Base-by-base conservation (phyloP, 1,140 invertebrate genomes). In the Drosophila arizonae region DNA sequence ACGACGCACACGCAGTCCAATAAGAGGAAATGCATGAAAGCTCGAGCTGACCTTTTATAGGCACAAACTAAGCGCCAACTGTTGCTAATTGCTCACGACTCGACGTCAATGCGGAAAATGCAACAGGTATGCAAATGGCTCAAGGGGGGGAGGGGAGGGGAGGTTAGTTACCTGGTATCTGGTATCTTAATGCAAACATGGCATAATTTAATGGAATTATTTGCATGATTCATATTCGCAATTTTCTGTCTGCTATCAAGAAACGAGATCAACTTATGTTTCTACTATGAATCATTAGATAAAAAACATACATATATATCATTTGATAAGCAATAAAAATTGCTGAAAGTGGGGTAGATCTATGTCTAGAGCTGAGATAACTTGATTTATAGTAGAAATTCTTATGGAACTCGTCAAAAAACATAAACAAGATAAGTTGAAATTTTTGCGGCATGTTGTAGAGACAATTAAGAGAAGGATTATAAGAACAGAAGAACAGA, bases 41-140 rank as follows among this genome's bases (percentile, higher is more conserved):
- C n/a, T 63, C 52, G 71, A 54, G 71, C 48, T 82, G 76, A 68
- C 82, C 84, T 77, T 79, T 79, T 82, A 87, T 79, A 80, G 82
- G 33, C 56, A 54, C 33, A 4, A 17, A n/a, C 30, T 9, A 36
- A 36, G 51, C 51, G 30, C 15, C 51, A 43, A 81, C 57, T 72
- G 66, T 55, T 77, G 82, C 60, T 87, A 86, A 86, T 86, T 88
- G 79, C 69, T 67, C 79, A 77, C 76, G 82, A 87, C 65, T 67
- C 4, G 3, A n/a, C 57, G 46, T 28, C 17, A 60, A 87, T 77
- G 84, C 82, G 82, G 82, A 87, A 87, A 82, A 77, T 79, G 84
- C 82, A 87, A 87, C 82, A 87, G 84, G 84, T 87, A 79, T 82
- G 60, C 52, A 58, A 17, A 62, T 77, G 70, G 30, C 30, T 17